phyloP scores from a whole-genome alignment of 2,888 invertebrate genomes.

The Drosophila leonis region DNA sequence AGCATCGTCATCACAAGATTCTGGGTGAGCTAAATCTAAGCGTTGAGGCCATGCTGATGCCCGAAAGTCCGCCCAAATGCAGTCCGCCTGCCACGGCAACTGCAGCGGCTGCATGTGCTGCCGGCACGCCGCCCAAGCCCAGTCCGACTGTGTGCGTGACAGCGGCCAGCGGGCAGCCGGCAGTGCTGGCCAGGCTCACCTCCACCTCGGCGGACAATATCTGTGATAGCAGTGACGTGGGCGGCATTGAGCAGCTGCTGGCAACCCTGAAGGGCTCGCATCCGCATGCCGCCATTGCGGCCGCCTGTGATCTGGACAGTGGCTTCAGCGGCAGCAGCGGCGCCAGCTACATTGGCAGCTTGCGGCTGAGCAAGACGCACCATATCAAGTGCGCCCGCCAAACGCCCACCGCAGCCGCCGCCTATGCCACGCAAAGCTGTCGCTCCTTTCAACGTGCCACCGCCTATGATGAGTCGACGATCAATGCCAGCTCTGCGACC shows the following conservation, averaged over 20 bases:
- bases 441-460: slow-evolving; percentile 83
- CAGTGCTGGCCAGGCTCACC: slow-evolving; percentile 53
- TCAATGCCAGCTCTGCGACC: background rate
- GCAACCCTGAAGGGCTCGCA: slow-evolving; percentile 45
- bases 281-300: background rate
- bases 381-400: slow-evolving; percentile 80
- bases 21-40: slow-evolving; percentile 94
- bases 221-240: slow-evolving; percentile 87
- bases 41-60: slow-evolving; percentile 96
- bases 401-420: slow-evolving; percentile 63
- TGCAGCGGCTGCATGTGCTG: slow-evolving; percentile 22
- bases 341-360: slow-evolving; percentile 91
- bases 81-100: slow-evolving; percentile 85
- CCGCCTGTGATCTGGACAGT: slow-evolving; percentile 88
- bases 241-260: slow-evolving; percentile 89
- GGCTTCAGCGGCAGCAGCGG: slow-evolving; percentile 94
- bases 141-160: slow-evolving; percentile 80
- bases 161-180: slow-evolving; percentile 77
- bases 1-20: slow-evolving; percentile 92
- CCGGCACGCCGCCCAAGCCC: slow-evolving; percentile 39
- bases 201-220: slow-evolving; percentile 86
- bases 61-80: slow-evolving; percentile 87
- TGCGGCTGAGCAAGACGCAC: slow-evolving; percentile 86
- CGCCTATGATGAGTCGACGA: slow-evolving; percentile 48
- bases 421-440: slow-evolving; percentile 82